A percentile compares a stretch with the other conserved stretches of the same genome.
phyloP scores from a whole-genome alignment of 2,888 invertebrate species.

The Pollenia angustigena region DNA sequence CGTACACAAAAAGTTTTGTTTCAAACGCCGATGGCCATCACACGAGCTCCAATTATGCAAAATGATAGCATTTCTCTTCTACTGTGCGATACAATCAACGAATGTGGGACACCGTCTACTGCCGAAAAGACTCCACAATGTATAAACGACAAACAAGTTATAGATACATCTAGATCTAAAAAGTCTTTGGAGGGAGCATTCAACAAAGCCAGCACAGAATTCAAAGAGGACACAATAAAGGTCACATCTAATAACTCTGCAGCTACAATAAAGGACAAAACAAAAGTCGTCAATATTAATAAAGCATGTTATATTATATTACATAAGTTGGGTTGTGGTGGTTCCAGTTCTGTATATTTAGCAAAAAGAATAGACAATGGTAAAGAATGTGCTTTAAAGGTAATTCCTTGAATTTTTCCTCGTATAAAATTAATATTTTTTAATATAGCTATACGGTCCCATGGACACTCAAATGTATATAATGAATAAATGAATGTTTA shows the following conservation, averaged over 20 bases:
- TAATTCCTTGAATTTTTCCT: slow-evolving; percentile 52
- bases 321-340: slow-evolving; percentile 93
- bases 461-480: too few relatives aligned
- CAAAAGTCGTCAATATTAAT: slow-evolving; percentile 87
- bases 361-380: slow-evolving; percentile 79
- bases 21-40: slow-evolving; percentile 83
- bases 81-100: slow-evolving; percentile 81
- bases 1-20: slow-evolving; percentile 83
- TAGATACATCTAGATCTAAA: slow-evolving; percentile 75
- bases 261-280: slow-evolving; percentile 65
- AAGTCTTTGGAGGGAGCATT: slow-evolving; percentile 79
- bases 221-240: slow-evolving; percentile 2
- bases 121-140: slow-evolving; percentile 73
- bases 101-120: slow-evolving; percentile 77
- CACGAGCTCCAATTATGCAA: slow-evolving; percentile 78
- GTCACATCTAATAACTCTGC: slow-evolving; percentile 41
- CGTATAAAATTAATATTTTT: not conserved
- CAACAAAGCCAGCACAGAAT: slow-evolving; percentile 57
- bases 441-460: too few relatives aligned
- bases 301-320: slow-evolving; percentile 89
- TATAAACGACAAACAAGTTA: slow-evolving; percentile 49
- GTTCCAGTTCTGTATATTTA: slow-evolving; percentile 92
- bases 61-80: slow-evolving; percentile 81
- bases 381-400: slow-evolving; percentile 82
- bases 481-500: too few relatives aligned